Evolutionary conservation across 1,140 invertebrate species (phyloP).

Genomic region (Calephelis nemesis): DNA sequence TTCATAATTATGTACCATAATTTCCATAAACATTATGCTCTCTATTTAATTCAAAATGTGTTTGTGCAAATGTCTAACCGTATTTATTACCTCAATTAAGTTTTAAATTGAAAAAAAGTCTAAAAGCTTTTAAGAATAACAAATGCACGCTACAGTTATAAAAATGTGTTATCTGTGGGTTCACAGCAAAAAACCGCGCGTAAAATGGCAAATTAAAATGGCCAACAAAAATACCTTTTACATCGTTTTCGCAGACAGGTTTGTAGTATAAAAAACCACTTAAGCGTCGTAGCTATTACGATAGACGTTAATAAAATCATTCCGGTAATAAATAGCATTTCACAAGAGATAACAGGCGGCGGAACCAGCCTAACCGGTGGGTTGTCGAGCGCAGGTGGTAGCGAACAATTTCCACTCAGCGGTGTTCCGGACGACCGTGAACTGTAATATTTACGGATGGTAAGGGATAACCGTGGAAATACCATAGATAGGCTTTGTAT

Average conservation of each 20-base stretch:
- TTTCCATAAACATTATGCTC: too few relatives aligned
- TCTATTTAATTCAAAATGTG: too few relatives aligned
- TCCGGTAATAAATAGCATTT: slow-evolving; percentile 56
- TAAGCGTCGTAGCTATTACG: slow-evolving; percentile 38
- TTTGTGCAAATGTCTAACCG: too few relatives aligned
- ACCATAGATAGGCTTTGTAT: too few relatives aligned
- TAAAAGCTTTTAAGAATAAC: neutral
- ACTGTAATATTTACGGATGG: neutral
- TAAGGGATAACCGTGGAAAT: too few relatives aligned
- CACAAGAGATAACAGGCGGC: slow-evolving; percentile 48
- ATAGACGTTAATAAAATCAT: slow-evolving; percentile 58
- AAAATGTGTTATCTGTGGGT: neutral
- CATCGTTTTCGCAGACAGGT: slow-evolving; percentile 10
- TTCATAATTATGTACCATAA: too few relatives aligned
- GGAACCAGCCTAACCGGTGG: slow-evolving; percentile 52
- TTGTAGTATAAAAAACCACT: slow-evolving; percentile 16
- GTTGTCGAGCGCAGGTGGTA: slow-evolving; percentile 27
- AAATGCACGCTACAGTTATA: neutral
- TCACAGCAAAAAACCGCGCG: neutral
- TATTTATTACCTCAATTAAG: too few relatives aligned
- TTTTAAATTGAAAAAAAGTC: too few relatives aligned
- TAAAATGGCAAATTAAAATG: slow-evolving; percentile 6
- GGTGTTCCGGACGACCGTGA: slow-evolving; percentile 27
- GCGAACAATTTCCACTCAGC: slow-evolving; percentile 38
- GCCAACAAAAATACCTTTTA: slow-evolving; percentile 4